Base-by-base conservation (phyloP, 2,797 vertebrate genomes). In the Cyclopterus lumpus region DNA sequence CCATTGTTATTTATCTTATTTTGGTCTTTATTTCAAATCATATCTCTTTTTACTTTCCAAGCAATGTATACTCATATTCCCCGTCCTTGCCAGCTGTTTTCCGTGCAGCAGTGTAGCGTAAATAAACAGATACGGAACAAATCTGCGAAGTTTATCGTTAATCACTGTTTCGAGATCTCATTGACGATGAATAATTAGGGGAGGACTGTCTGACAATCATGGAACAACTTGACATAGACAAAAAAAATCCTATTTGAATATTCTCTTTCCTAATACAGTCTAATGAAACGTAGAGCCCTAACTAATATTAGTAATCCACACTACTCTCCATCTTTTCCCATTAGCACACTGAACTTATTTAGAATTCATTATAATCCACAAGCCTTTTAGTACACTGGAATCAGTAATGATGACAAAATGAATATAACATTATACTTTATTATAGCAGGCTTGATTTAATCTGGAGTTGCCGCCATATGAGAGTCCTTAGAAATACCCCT, bases 361-460 rank as follows among this genome's bases (percentile, higher is more conserved):
- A 82, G 90, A 93, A 93, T 92, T 91, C 91, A 92, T 92, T 92
- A 93, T 84, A 91, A 91, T 91, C 86, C 86, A 76, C 86, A 75
- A 89, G 88, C 89, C 89, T 92, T 94, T 93, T 90, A 92, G 91
- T 89, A 82, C 84, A 86, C 86, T 87, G 82, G 88, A 91, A 91
- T 90, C 89, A 82, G 89, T 93, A 92, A 93, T 92, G 88, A 92
- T 85, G 93, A 93, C 91, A 94, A 93, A 93, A 94, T 93, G 88
- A 94, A 93, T 93, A 91, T 90, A 92, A 92, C 87, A 92, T 92
- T 93, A 88, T 90, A 88, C 89, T 93, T 93, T 93, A 93, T 93
- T 92, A 91, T 78, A 91, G 84, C 81, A 61, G 87, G 89, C 90
- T 93, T 93, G 92, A 96, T 95, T 94, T 94, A 93, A 94, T 93